phyloP scores from a whole-genome alignment of 2,797 vertebrate species.

The Geotrypetes seraphini region DNA sequence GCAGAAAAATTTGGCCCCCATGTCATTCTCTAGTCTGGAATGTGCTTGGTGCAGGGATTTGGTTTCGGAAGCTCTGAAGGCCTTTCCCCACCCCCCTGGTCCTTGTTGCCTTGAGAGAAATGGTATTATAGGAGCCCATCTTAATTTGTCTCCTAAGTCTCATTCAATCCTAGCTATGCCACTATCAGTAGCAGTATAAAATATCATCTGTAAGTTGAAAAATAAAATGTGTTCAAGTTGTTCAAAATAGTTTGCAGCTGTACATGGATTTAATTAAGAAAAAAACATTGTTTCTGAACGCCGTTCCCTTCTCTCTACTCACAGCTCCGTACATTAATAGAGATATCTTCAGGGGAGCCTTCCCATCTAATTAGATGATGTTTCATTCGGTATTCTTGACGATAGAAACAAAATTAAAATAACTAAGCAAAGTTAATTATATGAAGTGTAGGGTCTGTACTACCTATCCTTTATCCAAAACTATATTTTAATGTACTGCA shows the following conservation, averaged over 20 bases:
- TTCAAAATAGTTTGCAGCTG: conserved; percentile 23
- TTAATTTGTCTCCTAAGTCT: too few species aligned
- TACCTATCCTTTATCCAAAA: conserved; percentile 20
- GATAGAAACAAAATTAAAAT: conserved; percentile 44
- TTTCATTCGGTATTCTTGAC: conserved; percentile 34
- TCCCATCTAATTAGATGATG: conserved; percentile 43
- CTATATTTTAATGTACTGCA: conserved; percentile 27
- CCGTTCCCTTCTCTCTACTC: conserved; percentile 32
- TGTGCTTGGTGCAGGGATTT: too few species aligned
- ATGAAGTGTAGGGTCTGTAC: conserved; percentile 19
- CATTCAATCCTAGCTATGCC: too few species aligned
- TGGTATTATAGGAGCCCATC: too few species aligned
- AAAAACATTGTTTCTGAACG: conserved; percentile 25
- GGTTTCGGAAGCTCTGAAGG: too few species aligned
- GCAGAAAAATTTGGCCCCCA: too few species aligned
- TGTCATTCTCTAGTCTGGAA: too few species aligned
- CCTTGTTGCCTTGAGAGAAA: too few species aligned
- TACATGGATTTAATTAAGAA: conserved; percentile 33
- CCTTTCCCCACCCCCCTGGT: too few species aligned
- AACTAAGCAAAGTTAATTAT: conserved; percentile 43
- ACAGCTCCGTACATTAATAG: conserved; percentile 35
- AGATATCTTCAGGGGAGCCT: conserved; percentile 41
- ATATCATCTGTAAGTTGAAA: too few species aligned
- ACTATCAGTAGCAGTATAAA: too few species aligned
- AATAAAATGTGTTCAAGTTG: too few species aligned